These are phyloP conservation scores for Hemiprocne comata DNA, from an alignment of 2,113 vertebrate genomes.

Conservation along the genomic window DNA sequence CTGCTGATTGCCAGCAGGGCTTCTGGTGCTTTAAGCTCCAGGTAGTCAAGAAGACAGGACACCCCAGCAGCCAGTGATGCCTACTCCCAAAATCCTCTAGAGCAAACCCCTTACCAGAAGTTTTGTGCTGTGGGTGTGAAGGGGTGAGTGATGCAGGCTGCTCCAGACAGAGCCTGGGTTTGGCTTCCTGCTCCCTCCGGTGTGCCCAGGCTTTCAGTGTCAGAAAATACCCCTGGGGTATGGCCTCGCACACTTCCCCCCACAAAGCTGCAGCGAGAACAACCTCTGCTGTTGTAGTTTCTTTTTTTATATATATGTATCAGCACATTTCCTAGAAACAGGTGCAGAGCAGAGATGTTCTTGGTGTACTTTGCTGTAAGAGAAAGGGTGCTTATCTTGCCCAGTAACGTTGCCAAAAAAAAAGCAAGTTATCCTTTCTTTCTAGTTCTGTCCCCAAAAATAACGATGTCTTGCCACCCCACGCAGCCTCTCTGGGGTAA, in stretches of 20 bases:
- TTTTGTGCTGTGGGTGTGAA: background rate
- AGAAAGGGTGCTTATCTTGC: background rate
- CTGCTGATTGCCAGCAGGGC: background rate
- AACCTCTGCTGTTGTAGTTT: background rate
- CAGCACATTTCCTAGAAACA: background rate
- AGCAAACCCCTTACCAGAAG: background rate
- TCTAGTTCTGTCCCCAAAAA: background rate
- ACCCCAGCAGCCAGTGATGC: background rate
- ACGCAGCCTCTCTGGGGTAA: no score
- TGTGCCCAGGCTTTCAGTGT: background rate
- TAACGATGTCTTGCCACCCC: background rate
- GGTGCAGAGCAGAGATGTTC: background rate
- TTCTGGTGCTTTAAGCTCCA: background rate
- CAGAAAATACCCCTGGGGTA: background rate
- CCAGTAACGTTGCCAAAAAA: no score
- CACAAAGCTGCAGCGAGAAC: fast-evolving
- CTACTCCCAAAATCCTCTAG: background rate
- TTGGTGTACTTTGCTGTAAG: background rate
- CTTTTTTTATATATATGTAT: no score
- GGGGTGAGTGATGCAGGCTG: background rate
- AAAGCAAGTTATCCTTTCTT: background rate
- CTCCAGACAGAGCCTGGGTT: background rate
- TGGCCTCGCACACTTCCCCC: background rate
- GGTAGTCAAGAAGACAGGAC: background rate
- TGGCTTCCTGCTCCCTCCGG: background rate